A percentile compares a stretch with the other conserved stretches of the same genome.
phyloP scores from a whole-genome alignment of 2,113 vertebrate species.

The Menura novaehollandiae region DNA sequence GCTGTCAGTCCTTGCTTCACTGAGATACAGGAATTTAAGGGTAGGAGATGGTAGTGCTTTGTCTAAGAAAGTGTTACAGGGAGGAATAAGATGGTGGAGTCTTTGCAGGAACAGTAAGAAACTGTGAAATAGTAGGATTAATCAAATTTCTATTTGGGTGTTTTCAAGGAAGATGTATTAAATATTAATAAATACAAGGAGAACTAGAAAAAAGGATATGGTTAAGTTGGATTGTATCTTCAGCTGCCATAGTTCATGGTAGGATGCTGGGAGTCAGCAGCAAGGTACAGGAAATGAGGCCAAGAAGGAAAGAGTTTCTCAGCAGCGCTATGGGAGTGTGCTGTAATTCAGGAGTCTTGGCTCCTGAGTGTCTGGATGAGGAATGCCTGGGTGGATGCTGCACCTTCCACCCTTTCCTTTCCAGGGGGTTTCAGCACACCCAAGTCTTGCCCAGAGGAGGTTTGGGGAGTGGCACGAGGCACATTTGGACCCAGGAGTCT shows the following conservation, averaged over 20 bases:
- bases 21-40: not conserved
- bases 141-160: not conserved
- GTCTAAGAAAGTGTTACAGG: not conserved
- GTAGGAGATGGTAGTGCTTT: not conserved
- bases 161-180: not conserved
- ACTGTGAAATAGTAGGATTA: not conserved
- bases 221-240: not conserved
- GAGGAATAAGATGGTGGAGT: not conserved
- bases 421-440: not conserved
- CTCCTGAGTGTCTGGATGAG: not conserved
- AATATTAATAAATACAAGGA: not conserved
- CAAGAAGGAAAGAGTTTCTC: not conserved
- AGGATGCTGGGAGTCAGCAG: not conserved
- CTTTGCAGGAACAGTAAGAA: not conserved
- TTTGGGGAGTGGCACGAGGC: not conserved
- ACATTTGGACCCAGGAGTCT: not conserved
- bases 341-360: not conserved
- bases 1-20: not conserved
- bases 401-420: not conserved
- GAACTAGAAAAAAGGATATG: not conserved
- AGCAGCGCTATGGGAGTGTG: not conserved
- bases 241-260: not conserved
- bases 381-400: not conserved
- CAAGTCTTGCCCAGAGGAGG: not conserved
- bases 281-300: not conserved